A percentile compares a stretch with the other conserved stretches of the same genome.
Conservation (phyloP, 2,888 invertebrate species). For the Notodonta ziczac region DNA sequence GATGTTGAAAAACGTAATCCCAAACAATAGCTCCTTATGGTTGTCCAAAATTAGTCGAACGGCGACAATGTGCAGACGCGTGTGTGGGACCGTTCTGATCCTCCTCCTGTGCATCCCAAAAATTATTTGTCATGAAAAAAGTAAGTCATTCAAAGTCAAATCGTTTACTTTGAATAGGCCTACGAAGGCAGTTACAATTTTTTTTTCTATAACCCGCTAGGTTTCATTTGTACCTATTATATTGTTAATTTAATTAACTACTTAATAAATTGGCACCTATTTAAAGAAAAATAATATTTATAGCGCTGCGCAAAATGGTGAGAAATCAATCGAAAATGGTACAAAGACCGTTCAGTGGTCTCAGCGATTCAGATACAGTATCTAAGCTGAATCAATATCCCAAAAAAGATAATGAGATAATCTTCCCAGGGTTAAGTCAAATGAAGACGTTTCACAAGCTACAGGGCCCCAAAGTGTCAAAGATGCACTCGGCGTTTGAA, state of each 20-base stretch:
- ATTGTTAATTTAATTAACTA: no score
- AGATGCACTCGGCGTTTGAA: conserved; percentile 55
- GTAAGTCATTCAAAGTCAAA: conserved; percentile 21
- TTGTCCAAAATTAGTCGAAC: conserved; percentile 19
- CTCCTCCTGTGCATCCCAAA: conserved; percentile 14
- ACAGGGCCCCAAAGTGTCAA: conserved; percentile 59
- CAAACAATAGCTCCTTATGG: conserved; percentile 15
- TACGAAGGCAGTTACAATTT: no score
- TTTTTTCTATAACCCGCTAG: not conserved
- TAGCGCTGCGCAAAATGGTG: conserved; percentile 75
- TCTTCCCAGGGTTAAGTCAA: conserved; percentile 50
- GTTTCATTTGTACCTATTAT: no score
- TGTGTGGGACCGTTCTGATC: conserved; percentile 15
- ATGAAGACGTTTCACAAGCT: conserved; percentile 54
- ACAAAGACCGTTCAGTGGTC: conserved; percentile 67
- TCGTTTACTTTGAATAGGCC: no score
- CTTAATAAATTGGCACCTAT: no score
- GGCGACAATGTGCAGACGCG: conserved; percentile 28
- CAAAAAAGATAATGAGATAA: conserved; percentile 26
- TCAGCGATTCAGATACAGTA: conserved; percentile 20
- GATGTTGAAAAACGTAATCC: conserved; percentile 23
- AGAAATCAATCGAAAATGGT: conserved; percentile 76
- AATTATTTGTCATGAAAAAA: conserved; percentile 34
- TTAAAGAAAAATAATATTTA: conserved; percentile 12
- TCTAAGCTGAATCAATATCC: conserved; percentile 19